Evolutionary conservation across 2,113 vertebrate species (phyloP), one percentile per base, ranked within the genome.

Genomic region (Oostethus manadensis): DNA sequence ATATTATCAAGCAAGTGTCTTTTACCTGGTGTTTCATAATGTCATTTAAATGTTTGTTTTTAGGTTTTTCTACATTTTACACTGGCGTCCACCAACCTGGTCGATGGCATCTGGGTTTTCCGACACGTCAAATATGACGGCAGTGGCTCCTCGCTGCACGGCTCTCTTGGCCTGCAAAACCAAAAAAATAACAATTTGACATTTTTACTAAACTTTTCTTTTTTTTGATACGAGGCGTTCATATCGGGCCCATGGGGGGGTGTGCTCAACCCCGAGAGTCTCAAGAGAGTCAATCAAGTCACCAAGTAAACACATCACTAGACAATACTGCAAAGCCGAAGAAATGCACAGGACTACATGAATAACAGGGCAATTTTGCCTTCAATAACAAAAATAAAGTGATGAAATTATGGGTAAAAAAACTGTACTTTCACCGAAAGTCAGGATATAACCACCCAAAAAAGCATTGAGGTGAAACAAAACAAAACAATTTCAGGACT

Each of bases 51-150:
- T 40, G 38, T 40, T 40, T 40, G 3, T 40, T 4, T 40, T 14
- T 14, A 42, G 2, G 38, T 13, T 42, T 42, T 42, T 11, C 5
- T 42, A 14, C 5, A 42, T 42, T 14, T 42, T 0, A 42, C 38
- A 42, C 11, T 3, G 6, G 45, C 9, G 43, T 46, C 17, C 18
- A 29, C 88, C 23, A 86, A 99, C 97, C 93, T 98, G 94, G 83
- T 98, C 96, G 49, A 99, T 97, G 77, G 97, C 97, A 70, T 98
- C 95, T 43, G 96, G 97, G 73, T 99, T 99, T 89, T 99, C 97
- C 0, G 97, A 98, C 63, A 99, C 96, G 62, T 99, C 97, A 64
- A 99, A 99, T 90, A 99, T 99, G 83, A 99, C 96, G 0, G 97
- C 97, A 0, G 96, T 99, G 46, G 97, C 97, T 76, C 97, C 97